Evolutionary conservation across 2,797 vertebrate species (phyloP).

Genomic region (Zalophus californianus): DNA sequence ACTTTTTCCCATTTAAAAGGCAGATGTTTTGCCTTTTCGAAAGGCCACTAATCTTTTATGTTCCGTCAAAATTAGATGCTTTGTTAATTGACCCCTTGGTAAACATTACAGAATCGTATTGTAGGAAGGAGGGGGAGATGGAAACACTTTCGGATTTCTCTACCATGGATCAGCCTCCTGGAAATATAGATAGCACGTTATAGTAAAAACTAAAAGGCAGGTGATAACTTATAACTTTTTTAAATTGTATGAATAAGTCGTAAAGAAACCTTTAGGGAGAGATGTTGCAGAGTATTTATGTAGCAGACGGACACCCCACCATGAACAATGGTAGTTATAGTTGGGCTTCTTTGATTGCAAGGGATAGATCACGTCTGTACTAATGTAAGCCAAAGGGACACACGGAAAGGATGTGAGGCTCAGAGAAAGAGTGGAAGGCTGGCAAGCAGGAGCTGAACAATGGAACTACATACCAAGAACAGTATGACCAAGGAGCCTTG

Average conservation of each 20-base stretch:
- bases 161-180: background rate
- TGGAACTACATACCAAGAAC: background rate
- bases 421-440: background rate
- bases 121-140: background rate
- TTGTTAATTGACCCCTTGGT: background rate
- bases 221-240: background rate
- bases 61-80: background rate
- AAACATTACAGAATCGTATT: background rate
- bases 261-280: background rate
- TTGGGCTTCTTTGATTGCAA: background rate
- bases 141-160: background rate
- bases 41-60: background rate
- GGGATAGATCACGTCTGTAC: background rate
- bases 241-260: background rate
- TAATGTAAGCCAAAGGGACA: background rate
- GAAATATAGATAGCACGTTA: background rate
- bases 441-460: background rate
- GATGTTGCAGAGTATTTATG: background rate
- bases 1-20: constrained; percentile 12
- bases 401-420: background rate
- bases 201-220: background rate
- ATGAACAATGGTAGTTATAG: background rate
- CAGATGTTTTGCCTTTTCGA: background rate
- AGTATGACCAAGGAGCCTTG: background rate
- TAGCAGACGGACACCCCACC: background rate